Base-by-base conservation (phyloP, 2,797 vertebrate genomes). In the Clarias pachynema region DNA sequence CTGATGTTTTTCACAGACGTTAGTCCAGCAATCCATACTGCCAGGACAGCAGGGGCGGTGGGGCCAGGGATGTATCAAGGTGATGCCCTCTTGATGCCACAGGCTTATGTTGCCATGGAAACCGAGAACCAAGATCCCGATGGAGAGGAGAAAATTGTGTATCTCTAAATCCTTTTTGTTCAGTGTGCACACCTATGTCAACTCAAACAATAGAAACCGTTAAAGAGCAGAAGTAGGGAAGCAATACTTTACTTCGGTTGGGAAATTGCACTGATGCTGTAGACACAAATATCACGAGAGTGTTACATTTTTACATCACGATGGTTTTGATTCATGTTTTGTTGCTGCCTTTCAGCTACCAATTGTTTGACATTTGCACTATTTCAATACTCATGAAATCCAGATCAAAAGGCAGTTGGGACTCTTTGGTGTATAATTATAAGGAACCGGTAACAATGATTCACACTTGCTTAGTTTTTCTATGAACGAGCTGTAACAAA, bases 81-180 rank as follows among this genome's bases (percentile, higher is more conserved):
- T 37, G 94, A 96, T 0, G 69, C 90, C 59, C 89, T 91, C 79
- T 91, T 94, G 74, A 92, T 86, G 88, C 90, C 91, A 29, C 91
- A 91, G 20, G 86, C 89, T 1, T 91, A 92, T 84, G 92, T 91
- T 86, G 90, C 93, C 90, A 90, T 94, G 90, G 94, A 96, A 8
- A 92, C 90, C 0, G 95, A 96, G 92, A 90, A 90, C 56, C 92
- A 91, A 40, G 94, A 95, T 85, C 94, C 93, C 2, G 93, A 90
- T 73, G 89, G 83, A 3, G 97, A 98, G 86, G 95, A 95, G 89
- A 96, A 94, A 59, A 93, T 96, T 26, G 95, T 96, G 86, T 96
- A 96, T 88, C 94, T 96, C 80, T 96, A 90, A 95, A 65, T 79
- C 75, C 5, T 68, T 31, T 34, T 34, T n/a, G 29, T 82, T 14